Base-by-base conservation (phyloP, 92 coral and sea anemone genomes). In the Epizoanthus rinbou region DNA sequence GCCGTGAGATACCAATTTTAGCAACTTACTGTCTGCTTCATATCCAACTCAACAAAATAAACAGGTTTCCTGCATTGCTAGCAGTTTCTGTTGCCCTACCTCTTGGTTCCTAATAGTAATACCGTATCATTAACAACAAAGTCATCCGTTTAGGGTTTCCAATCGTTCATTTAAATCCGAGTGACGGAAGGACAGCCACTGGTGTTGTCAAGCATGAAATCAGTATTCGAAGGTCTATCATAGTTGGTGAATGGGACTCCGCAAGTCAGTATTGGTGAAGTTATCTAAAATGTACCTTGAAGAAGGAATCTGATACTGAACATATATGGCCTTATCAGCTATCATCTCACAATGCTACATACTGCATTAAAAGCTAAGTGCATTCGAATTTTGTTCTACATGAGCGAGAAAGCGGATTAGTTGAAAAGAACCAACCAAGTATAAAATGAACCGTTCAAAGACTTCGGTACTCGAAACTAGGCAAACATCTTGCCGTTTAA, bases 391-490 rank as follows among this genome's bases (percentile, higher is more conserved):
- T 43, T 71, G 76, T 71, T 71, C 1, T 43, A 71, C 58, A 3
- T 45, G 76, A 71, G 22, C 50, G 35, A 45, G 13, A 58, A 71
- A 45, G 58, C 76, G 76, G 50, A 71, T 33, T 19, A 71, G 11
- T 4, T 71, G 76, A 71, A 71, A 71, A 71, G 76, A 71, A 71
- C 58, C 58, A 71, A 28, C 23, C 76, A 22, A 56, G 47, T 67
- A 67, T 67, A 67, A 67, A 67, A 67, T 16, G 11, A 33, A 67
- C 21, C 39, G 35, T 16, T 14, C 39, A 28, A 14, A 67, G 43
- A 33, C 73, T 67, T 33, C 39, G 16, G 21, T 4, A 4, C 23
- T 33, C n/a, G 47, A 35, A 67, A 23, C 50, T 43, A 43, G 50
- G 13, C 23, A 67, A 28, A 67, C 31, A 5, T 67, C 73, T 43